These are phyloP conservation scores for Drosophila fulvimacula DNA, from an alignment of 2,888 invertebrate species.

Conservation along the genomic window DNA sequence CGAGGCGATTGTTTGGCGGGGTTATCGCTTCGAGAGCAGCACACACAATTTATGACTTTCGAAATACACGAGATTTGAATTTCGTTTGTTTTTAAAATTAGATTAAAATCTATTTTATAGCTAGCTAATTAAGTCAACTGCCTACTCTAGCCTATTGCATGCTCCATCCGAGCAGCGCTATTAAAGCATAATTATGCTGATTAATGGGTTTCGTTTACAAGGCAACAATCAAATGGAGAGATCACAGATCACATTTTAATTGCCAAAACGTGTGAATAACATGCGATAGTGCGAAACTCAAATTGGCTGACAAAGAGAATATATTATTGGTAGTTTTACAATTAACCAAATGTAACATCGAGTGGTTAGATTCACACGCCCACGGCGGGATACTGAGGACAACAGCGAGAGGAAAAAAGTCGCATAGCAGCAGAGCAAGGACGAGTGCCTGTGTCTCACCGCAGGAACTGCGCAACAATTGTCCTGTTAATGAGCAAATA, in stretches of 20 bases:
- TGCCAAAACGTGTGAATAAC: constrained; percentile 54
- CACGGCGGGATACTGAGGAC: constrained; percentile 29
- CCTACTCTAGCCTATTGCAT: constrained; percentile 3
- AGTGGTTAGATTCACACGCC: constrained; percentile 73
- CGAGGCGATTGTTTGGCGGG: constrained; percentile 21
- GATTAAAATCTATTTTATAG: constrained; percentile 51
- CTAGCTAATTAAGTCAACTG: constrained; percentile 33
- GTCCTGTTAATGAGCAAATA: constrained; percentile 79
- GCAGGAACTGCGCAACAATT: constrained; percentile 68
- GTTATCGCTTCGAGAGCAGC: constrained; percentile 40
- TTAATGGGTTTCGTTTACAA: constrained; percentile 61
- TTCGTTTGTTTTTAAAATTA: constrained; percentile 4
- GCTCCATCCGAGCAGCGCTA: constrained; percentile 24
- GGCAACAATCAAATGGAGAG: constrained; percentile 43
- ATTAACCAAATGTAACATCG: constrained; percentile 20
- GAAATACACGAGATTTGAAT: constrained; percentile 26
- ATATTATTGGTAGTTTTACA: constrained; percentile 9
- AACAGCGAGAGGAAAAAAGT: background rate
- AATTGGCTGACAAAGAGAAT: background rate
- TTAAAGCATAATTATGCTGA: constrained; percentile 60
- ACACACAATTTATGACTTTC: constrained; percentile 41
- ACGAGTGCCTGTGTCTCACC: constrained; percentile 43
- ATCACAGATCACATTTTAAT: constrained; percentile 54
- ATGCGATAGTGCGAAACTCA: constrained; percentile 28
- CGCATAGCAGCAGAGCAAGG: constrained; percentile 25